Base-by-base conservation (phyloP, 2,113 vertebrate genomes). In the Murina feae region DNA sequence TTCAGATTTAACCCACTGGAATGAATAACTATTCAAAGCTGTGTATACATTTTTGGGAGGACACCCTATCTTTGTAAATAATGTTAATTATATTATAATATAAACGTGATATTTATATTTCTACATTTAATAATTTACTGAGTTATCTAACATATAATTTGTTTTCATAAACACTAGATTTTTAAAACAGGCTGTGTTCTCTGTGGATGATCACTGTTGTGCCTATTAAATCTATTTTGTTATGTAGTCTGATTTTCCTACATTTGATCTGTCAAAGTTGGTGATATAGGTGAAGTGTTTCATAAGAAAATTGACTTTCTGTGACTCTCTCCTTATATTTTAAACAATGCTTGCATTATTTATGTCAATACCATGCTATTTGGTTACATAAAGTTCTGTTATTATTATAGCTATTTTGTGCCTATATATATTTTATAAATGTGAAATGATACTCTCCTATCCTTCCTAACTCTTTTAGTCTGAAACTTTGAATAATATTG, bases 271-370 rank as follows among this genome's bases (percentile, higher is more conserved):
- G 86, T 78, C 75, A 90, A 90, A 95, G 21, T 7, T 49, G 9
- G 44, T 86, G 51, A 96, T 51, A 35, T 20, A 90, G 14, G 25
- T 49, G 32, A 93, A 44, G 28, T 37, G 12, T 95, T 90, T 83
- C 25, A 80, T 65, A 49, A 78, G 82, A 93, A 90, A 83, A 87
- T 13, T 72, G 75, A 63, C 44, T 86, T 81, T 75, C 49, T 55
- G 21, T 66, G 44, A 90, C 18, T 76, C 13, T 44, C 37, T 17
- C 25, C 6, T 76, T 83, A 80, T 86, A 51, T 82, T 83, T 78
- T 71, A 28, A 95, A 89, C 32, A 71, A 86, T 86, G 65, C 63
- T 93, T 86, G 10, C 25, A 28, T 94, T 76, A 86, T 95, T 95
- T 93, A 87, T 86, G 86, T 93, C 68, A 94, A 49, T 93, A 44